phyloP scores from a whole-genome alignment of 2,888 invertebrate genomes.

The Carabus problematicus region DNA sequence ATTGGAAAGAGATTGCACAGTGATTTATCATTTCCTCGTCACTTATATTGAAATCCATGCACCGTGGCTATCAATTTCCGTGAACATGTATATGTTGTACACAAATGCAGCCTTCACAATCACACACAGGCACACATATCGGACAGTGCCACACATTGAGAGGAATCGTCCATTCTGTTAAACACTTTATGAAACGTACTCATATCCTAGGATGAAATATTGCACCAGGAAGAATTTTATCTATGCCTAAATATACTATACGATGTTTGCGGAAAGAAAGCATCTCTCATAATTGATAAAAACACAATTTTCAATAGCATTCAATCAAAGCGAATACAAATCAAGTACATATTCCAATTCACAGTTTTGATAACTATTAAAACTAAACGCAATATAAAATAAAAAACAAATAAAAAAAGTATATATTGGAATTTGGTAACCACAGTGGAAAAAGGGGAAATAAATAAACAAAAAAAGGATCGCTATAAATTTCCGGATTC shows the following conservation, averaged over 20 bases:
- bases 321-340: neutral
- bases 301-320: neutral
- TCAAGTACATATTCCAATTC: neutral
- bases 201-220: neutral
- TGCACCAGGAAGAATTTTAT: neutral
- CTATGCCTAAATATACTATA: neutral
- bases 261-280: no score
- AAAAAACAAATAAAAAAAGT: neutral
- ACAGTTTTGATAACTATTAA: neutral
- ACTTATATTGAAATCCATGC: slow-evolving; percentile 34
- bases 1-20: slow-evolving; percentile 39
- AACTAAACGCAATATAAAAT: neutral
- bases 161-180: no score
- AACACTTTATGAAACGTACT: neutral
- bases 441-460: no score
- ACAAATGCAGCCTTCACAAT: neutral
- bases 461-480: no score
- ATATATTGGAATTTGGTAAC: no score
- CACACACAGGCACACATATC: neutral
- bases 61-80: slow-evolving; percentile 31
- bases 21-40: slow-evolving; percentile 39
- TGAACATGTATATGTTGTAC: slow-evolving; percentile 7
- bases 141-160: neutral
- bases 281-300: neutral
- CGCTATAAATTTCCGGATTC: no score